These are phyloP conservation scores for Nineta flava DNA, from an alignment of 2,888 invertebrate genomes.

Conservation along the genomic window DNA sequence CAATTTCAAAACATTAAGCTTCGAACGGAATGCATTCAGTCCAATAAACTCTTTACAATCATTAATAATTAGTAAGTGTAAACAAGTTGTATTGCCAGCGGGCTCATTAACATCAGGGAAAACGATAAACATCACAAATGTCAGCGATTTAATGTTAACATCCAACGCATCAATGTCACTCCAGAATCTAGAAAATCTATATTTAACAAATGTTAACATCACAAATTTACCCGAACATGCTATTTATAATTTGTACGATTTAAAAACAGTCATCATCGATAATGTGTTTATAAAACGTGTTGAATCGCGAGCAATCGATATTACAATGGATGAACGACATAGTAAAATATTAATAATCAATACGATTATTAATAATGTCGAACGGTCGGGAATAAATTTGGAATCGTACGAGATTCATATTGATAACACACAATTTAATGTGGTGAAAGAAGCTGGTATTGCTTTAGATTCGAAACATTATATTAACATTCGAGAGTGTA, in stretches of 20 bases:
- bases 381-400: not conserved
- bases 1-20: not conserved
- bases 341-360: not conserved
- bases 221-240: not conserved
- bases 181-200: not conserved
- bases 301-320: not conserved
- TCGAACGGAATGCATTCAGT: conserved; percentile 1
- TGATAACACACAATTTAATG: not conserved
- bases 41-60: not conserved
- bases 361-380: not conserved
- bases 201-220: not conserved
- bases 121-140: not conserved
- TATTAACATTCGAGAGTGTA: not conserved
- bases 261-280: not conserved
- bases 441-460: not conserved
- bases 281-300: not conserved
- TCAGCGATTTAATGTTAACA: not conserved
- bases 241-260: not conserved
- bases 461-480: not conserved
- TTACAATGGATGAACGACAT: not conserved
- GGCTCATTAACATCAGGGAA: not conserved
- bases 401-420: not conserved
- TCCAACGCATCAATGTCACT: not conserved
- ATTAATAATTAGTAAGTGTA: not conserved
- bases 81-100: not conserved